These are phyloP conservation scores for Lacanobia wlatinum DNA, from an alignment of 2,888 invertebrate species.

Conservation along the genomic window DNA sequence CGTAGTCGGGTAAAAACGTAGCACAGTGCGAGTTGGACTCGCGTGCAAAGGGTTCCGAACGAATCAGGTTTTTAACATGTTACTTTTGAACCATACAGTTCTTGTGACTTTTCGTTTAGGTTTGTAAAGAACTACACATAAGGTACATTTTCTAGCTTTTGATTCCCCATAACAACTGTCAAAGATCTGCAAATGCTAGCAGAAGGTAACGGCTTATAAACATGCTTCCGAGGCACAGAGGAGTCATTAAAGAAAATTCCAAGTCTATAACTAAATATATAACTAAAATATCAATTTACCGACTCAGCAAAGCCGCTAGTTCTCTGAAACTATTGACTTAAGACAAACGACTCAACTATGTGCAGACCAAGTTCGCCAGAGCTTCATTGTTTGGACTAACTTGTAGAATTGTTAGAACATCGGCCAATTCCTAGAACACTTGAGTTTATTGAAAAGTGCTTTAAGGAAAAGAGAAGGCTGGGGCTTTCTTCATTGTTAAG, in stretches of 20 bases:
- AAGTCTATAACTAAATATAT: not conserved
- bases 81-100: too few relatives aligned
- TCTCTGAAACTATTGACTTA: constrained; percentile 24
- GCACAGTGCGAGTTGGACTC: too few relatives aligned
- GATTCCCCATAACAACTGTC: too few relatives aligned
- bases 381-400: constrained; percentile 43
- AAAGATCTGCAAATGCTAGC: too few relatives aligned
- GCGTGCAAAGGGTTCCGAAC: too few relatives aligned
- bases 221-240: too few relatives aligned
- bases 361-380: constrained; percentile 29
- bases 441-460: constrained; percentile 13
- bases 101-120: too few relatives aligned
- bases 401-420: constrained; percentile 13
- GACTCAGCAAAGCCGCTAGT: not conserved
- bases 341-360: constrained; percentile 23
- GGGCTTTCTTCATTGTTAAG: not conserved
- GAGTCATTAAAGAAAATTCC: not conserved
- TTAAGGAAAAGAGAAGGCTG: not conserved
- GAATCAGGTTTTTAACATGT: too few relatives aligned
- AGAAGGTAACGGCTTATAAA: too few relatives aligned
- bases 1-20: too few relatives aligned
- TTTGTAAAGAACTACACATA: too few relatives aligned
- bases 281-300: constrained; percentile 8
- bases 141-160: too few relatives aligned
- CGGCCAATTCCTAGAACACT: constrained; percentile 16